Percentiles rank a stretch among this genome's conserved stretches.
phyloP scores from a whole-genome alignment of 1,140 invertebrate species.

The Ectropis grisescens region DNA sequence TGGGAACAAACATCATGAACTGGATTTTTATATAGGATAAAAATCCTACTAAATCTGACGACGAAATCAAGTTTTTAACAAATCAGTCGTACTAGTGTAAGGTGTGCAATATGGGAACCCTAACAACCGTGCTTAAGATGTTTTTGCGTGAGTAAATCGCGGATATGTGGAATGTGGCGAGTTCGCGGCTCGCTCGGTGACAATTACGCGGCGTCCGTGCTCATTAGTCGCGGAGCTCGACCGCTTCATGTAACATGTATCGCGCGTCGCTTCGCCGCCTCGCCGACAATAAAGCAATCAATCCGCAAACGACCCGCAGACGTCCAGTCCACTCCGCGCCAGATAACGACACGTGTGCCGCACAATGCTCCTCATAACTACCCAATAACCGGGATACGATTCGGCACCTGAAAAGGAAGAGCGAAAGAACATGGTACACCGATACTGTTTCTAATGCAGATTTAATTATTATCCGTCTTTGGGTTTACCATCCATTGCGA shows the following conservation, averaged over 20 bases:
- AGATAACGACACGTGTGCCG: conserved; percentile 12
- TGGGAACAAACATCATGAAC: too few species aligned
- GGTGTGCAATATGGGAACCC: too few species aligned
- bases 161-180: conserved; percentile 15
- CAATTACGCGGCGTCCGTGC: conserved; percentile 42
- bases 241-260: conserved; percentile 59
- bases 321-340: conserved; percentile 6
- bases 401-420: too few species aligned
- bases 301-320: conserved; percentile 34
- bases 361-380: neutral
- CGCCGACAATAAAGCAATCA: conserved; percentile 57
- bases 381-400: too few species aligned
- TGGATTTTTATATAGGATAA: too few species aligned
- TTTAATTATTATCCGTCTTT: too few species aligned
- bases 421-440: neutral
- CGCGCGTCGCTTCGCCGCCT: conserved; percentile 25
- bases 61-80: too few species aligned
- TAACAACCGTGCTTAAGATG: conserved; percentile 12
- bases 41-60: too few species aligned
- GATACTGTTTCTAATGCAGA: too few species aligned
- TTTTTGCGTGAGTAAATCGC: conserved; percentile 25
- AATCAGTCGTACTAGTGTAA: conserved; percentile 24
- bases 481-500: too few species aligned
- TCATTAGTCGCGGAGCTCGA: conserved; percentile 38
- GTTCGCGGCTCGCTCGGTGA: conserved; percentile 23